A percentile compares a stretch with the other conserved stretches of the same genome.
These are phyloP conservation scores for Ctenochaetus hawaiiensis DNA, from an alignment of 2,797 vertebrate species.

Conservation along the genomic window DNA sequence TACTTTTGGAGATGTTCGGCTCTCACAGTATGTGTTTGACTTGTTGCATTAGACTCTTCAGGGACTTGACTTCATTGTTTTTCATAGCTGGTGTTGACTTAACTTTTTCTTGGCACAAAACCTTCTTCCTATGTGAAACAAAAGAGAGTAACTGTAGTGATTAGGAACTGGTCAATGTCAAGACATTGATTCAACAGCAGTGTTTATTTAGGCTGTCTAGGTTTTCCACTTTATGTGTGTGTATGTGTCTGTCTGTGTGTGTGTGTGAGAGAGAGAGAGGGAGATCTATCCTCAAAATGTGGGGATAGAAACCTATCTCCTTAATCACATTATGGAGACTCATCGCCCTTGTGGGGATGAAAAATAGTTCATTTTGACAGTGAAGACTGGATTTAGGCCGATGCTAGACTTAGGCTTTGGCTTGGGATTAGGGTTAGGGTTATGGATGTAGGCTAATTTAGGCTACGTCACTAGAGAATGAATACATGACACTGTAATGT, in stretches of 20 bases:
- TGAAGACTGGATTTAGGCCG: background rate
- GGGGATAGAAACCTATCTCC: background rate
- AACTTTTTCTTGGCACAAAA: slow-evolving; percentile 18
- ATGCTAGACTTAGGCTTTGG: background rate
- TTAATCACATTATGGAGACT: background rate
- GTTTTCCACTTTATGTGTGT: background rate
- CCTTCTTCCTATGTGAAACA: slow-evolving; percentile 1
- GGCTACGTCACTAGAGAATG: background rate
- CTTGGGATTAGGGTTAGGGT: too few species aligned
- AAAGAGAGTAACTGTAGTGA: background rate
- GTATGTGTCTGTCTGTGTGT: background rate
- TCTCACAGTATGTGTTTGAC: background rate
- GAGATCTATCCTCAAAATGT: background rate
- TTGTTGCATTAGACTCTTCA: background rate
- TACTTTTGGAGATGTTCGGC: background rate
- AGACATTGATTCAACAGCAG: background rate
- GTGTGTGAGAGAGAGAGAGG: background rate
- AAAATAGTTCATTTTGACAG: background rate
- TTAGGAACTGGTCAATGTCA: background rate
- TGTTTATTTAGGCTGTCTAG: slow-evolving; percentile 1
- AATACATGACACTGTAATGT: background rate
- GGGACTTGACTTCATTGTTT: background rate
- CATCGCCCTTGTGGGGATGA: background rate
- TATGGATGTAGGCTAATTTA: background rate
- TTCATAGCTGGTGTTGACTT: slow-evolving; percentile 5